A percentile compares a stretch with the other conserved stretches of the same genome.
These are phyloP conservation scores for Chaenogobius annularis DNA, from an alignment of 2,113 vertebrate species.

Conservation along the genomic window DNA sequence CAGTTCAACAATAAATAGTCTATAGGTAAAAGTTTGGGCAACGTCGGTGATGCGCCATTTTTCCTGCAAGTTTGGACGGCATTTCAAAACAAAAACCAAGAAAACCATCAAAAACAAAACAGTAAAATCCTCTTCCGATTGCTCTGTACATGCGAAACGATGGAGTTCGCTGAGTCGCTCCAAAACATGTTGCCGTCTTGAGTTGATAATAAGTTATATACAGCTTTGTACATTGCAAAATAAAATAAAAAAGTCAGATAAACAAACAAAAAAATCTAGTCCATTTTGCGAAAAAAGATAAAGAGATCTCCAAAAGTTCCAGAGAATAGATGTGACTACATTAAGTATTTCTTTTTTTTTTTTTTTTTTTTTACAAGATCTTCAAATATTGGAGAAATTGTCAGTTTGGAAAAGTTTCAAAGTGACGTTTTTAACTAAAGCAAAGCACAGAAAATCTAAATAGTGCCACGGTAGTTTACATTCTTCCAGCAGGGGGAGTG, in stretches of 20 bases:
- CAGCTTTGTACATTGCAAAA: constrained; percentile 11
- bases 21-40: constrained; percentile 55
- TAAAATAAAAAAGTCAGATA: neutral
- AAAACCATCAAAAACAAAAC: constrained; percentile 21
- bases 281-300: neutral
- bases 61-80: constrained; percentile 41
- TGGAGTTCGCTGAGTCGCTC: neutral
- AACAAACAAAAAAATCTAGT: neutral
- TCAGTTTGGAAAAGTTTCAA: constrained; percentile 4
- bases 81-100: constrained; percentile 5
- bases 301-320: constrained; percentile 3
- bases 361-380: neutral
- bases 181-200: neutral
- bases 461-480: constrained; percentile 75
- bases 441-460: constrained; percentile 58
- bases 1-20: constrained; percentile 27
- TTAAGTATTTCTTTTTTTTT: constrained; percentile 29
- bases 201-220: constrained; percentile 9
- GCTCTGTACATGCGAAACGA: constrained; percentile 1
- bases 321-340: constrained; percentile 57
- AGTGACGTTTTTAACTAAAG: constrained; percentile 40
- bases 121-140: constrained; percentile 4
- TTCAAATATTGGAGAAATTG: neutral
- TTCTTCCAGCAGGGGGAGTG: constrained; percentile 63
- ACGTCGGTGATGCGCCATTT: constrained; percentile 59